Base-by-base conservation (phyloP, 2,888 invertebrate species). In the Microctonus aethiopoides region DNA sequence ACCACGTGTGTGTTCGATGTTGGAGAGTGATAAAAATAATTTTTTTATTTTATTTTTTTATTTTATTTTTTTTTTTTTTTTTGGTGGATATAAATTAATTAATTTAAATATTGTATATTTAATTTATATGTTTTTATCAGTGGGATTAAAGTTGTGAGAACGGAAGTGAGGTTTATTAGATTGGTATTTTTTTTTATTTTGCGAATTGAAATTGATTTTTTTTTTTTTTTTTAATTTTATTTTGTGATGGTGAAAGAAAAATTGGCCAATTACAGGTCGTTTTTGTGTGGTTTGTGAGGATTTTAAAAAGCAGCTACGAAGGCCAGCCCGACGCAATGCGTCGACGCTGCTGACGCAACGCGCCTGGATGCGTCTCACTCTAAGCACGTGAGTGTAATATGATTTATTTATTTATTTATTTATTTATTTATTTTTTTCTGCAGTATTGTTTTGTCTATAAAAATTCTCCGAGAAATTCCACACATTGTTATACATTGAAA, bases 361-460 rank as follows among this genome's bases (percentile, higher is more conserved):
- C 86, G 86, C 85, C 91, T 91, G 91, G 91, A 91, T 91, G 91
- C 90, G 90, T 90, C 91, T 91, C 90, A 89, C 90, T 90, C 89
- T 90, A 90, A 90, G 89, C 90, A 91, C 90, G 91, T 91, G 83
- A 91, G 91, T 91, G 76, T 78, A 60, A 32, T 34, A 62, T 69
- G 36, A 59, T 59, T 64, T 54, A 2, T 24, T 65, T 57, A 22
- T 26, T 29, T 24, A 22, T 24, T n/a, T n/a, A 16, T 16, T 16
- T 6, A 51, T 68, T 68, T 67, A 68, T 60, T 29, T 41, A 39
- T 62, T 67, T 63, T 7, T n/a, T 29, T 46, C 3, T 7, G 24
- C 22, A 20, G 32, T 16, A 22, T 51, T 60, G 46, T 70, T 64
- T 63, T 60, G 66, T 73, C 51, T 71, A 54, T 41, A 61, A 22